Evolutionary conservation across 2,888 invertebrate genomes (phyloP).

Genomic region (Magallana nippona): DNA sequence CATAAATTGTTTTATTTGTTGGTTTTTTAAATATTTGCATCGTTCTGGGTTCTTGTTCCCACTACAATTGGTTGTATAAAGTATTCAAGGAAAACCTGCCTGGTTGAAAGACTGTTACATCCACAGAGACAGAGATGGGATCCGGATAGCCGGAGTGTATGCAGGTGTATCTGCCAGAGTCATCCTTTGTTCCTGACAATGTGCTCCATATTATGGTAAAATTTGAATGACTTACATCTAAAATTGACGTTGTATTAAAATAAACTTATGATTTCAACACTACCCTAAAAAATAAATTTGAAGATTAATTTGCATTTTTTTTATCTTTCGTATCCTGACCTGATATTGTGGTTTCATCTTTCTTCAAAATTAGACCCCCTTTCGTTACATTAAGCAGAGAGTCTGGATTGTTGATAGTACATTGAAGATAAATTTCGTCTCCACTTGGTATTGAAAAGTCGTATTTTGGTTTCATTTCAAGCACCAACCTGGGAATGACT

Average conservation of each 20-base stretch:
- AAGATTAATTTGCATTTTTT: no score
- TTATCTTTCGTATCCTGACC: no score
- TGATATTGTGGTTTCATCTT: background rate
- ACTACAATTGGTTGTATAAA: no score
- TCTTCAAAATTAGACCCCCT: background rate
- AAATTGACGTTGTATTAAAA: no score
- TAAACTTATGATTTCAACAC: no score
- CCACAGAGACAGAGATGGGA: background rate
- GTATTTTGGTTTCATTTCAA: constrained; percentile 2
- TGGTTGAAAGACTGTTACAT: background rate
- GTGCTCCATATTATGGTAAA: background rate
- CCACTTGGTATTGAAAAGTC: constrained; percentile 1
- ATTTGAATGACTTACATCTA: background rate
- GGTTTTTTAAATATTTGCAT: no score
- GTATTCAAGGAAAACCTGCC: background rate
- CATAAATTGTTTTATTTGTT: no score
- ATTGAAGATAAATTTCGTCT: background rate
- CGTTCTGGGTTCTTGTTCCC: no score
- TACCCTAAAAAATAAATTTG: no score
- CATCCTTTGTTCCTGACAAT: background rate
- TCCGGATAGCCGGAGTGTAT: background rate
- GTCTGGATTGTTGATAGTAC: background rate
- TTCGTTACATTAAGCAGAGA: background rate
- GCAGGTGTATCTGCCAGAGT: background rate
- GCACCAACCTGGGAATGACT: background rate